Conservation (phyloP, 2,113 vertebrate species). For the Pseudolaguvia tuberculata region DNA sequence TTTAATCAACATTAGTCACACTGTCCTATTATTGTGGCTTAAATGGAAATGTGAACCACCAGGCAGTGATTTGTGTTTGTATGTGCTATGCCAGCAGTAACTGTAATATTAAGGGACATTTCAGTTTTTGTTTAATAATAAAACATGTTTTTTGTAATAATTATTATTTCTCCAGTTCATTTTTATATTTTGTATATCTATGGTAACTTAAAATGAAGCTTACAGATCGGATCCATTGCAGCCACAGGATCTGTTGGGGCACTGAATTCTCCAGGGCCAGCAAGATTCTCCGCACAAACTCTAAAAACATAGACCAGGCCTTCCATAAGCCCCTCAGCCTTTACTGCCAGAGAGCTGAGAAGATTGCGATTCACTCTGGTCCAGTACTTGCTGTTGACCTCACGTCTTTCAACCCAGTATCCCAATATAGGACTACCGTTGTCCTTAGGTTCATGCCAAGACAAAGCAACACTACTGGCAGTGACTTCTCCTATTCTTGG, state of each 20-base stretch:
- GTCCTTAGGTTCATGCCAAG: constrained; percentile 89
- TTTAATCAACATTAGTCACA: constrained; percentile 92
- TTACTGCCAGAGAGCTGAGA: constrained; percentile 72
- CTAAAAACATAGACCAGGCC: constrained; percentile 94
- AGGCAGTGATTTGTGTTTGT: no score
- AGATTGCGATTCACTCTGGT: constrained; percentile 84
- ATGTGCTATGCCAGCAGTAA: no score
- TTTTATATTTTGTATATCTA: neutral
- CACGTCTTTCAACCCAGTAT: constrained; percentile 95
- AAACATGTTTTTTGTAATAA: neutral
- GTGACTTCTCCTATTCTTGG: constrained; percentile 82
- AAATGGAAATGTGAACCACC: no score
- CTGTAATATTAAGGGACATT: no score
- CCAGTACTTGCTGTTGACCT: constrained; percentile 95
- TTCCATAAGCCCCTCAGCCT: constrained; percentile 84
- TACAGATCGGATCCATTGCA: constrained; percentile 85
- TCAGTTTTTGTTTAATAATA: constrained; percentile 31
- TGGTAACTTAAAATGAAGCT: constrained; percentile 47
- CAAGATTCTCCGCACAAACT: constrained; percentile 94
- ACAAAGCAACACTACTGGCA: constrained; percentile 85
- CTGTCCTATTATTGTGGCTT: constrained; percentile 62
- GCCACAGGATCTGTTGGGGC: constrained; percentile 88
- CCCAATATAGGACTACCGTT: constrained; percentile 93
- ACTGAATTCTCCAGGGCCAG: constrained; percentile 94
- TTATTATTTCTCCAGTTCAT: neutral